phyloP scores from a whole-genome alignment of 2,113 vertebrate species.

The Mesembrinibis cayennensis region DNA sequence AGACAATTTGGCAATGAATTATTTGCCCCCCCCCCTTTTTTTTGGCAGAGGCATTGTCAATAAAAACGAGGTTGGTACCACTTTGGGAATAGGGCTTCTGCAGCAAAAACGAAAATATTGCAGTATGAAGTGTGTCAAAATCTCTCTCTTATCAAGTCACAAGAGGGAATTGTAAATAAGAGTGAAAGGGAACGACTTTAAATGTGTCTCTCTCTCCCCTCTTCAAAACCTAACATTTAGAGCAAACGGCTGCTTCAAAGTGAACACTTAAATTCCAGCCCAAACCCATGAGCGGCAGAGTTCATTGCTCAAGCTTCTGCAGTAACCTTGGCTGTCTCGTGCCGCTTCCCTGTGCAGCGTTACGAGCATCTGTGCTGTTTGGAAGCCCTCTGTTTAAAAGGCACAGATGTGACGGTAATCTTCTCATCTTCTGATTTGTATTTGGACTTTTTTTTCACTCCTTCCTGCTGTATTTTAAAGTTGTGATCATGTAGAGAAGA shows the following conservation, averaged over 20 bases:
- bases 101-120: slow-evolving; percentile 42
- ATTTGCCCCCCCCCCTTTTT: not conserved
- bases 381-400: not conserved
- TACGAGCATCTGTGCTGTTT: not conserved
- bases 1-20: not conserved
- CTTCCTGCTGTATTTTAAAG: not conserved
- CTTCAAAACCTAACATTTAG: not conserved
- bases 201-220: not conserved
- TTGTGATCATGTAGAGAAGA: not conserved
- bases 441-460: not conserved
- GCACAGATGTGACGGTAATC: not conserved
- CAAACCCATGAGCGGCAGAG: not conserved
- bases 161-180: slow-evolving; percentile 29
- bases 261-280: not conserved
- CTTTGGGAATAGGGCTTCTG: not conserved
- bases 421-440: not conserved
- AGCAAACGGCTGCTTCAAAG: not conserved
- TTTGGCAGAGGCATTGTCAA: not conserved
- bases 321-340: slow-evolving; percentile 27
- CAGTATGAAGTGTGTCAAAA: not conserved
- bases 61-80: not conserved
- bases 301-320: not conserved
- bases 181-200: not conserved
- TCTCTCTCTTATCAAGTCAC: not conserved
- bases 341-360: not conserved